Base-by-base conservation (phyloP, 2,888 invertebrate species). In the Epsilonema sp. region DNA sequence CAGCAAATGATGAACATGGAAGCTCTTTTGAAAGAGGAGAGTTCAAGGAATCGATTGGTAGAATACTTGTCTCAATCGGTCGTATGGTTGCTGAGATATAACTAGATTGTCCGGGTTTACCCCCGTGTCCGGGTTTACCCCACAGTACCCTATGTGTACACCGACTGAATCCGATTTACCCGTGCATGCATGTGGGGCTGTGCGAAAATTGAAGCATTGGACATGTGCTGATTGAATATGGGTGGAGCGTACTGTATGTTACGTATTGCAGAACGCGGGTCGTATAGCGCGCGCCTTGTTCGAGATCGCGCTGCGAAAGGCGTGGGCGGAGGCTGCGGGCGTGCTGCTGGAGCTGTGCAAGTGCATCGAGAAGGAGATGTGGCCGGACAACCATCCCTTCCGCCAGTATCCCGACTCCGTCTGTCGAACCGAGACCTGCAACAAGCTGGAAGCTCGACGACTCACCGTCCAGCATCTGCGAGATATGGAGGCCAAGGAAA, bases 221-320 rank as follows among this genome's bases (percentile, higher is more conserved):
- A 8, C 16, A 11, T 8, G 31, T 11, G 8, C 16, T 11, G 31
- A 16, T 31, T 8, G 8, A 31, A 31, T 16, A 31, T 31, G 16
- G 8, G 8, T 31, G 8, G 31, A 11, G 8, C 31, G 8, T 39
- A 8, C 21, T 39, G 39, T 8, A 31, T 8, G 43, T 42, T 42
- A n/a, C 48, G 44, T 39, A 8, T 44, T 55, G n/a, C 60, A 90
- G 79, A 94, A 92, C 68, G 80, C 85, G 8, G 78, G 80, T 0
- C 76, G 94, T 46, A 85, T 97, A 56, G 76, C 82, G 5, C 75
- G 94, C 37, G 89, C 90, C 0, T 69, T 94, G 31, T 97, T 94
- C 67, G 92, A 97, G 61, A 82, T 94, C 52, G 82, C 83, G 0
- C 69, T 92, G 4, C 75, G 83, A 25, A 80, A 80, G 58, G 86